These are phyloP conservation scores for Cottoperca gobio DNA, from an alignment of 2,797 vertebrate genomes.

Conservation along the genomic window DNA sequence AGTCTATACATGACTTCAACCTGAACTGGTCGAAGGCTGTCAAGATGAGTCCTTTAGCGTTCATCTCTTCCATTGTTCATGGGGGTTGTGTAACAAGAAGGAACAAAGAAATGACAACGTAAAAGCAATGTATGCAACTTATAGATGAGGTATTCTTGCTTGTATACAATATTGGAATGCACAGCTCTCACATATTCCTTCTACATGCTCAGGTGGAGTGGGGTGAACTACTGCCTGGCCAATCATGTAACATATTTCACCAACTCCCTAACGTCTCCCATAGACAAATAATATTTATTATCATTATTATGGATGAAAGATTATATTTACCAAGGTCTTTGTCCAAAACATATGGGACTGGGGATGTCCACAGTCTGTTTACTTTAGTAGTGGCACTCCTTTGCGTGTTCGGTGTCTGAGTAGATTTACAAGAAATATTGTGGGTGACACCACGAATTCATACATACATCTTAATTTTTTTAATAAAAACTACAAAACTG, in stretches of 20 bases:
- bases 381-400: slow-evolving; percentile 17
- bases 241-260: background rate
- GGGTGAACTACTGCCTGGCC: background rate
- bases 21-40: slow-evolving; percentile 89
- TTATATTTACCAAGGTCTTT: slow-evolving; percentile 50
- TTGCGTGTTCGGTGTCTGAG: background rate
- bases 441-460: background rate
- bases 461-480: background rate
- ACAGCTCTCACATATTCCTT: no score
- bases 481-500: background rate
- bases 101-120: background rate
- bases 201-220: no score
- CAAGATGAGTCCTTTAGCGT: slow-evolving; percentile 89
- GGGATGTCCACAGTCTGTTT: background rate
- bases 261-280: background rate
- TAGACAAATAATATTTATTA: no score
- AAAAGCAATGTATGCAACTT: background rate
- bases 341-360: slow-evolving; percentile 58
- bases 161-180: background rate
- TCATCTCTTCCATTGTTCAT: slow-evolving; percentile 80
- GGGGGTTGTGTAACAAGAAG: background rate
- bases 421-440: background rate
- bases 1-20: slow-evolving; percentile 92
- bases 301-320: accelerated
- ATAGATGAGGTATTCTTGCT: background rate